Percentiles rank a stretch among this genome's conserved stretches.
Conservation (phyloP, 1,140 invertebrate genomes). For the Chionoecetes opilio region DNA sequence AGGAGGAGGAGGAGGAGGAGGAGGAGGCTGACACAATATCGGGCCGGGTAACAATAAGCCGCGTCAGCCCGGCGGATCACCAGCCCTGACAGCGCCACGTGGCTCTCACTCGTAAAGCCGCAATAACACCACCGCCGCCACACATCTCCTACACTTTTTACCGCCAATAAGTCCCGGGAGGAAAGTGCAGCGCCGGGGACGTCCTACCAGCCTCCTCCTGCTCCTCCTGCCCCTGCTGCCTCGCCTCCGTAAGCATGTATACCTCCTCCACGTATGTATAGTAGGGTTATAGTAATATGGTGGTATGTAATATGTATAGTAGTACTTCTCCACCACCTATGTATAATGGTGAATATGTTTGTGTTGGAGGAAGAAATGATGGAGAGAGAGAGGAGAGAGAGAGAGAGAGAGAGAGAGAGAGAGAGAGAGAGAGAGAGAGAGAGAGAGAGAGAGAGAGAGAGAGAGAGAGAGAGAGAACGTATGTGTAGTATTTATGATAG, state of each 20-base stretch:
- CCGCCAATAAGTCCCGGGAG: constrained; percentile 64
- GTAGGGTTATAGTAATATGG: too few species aligned
- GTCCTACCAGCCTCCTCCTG: background rate
- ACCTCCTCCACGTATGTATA: too few species aligned
- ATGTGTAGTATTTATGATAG: too few species aligned
- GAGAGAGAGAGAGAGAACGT: too few species aligned
- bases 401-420: too few species aligned
- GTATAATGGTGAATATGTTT: too few species aligned
- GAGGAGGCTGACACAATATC: background rate
- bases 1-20: background rate
- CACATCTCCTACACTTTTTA: constrained; percentile 63
- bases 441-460: too few species aligned
- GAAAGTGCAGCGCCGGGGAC: constrained; percentile 44
- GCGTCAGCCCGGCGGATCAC: constrained; percentile 44
- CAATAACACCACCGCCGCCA: constrained; percentile 49
- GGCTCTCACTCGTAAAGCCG: constrained; percentile 47
- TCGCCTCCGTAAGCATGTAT: background rate
- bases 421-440: too few species aligned
- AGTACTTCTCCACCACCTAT: too few species aligned
- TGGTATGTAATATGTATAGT: too few species aligned
- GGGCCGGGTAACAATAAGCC: constrained; percentile 50
- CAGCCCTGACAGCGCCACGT: background rate
- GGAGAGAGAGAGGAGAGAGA: too few species aligned
- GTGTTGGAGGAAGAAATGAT: too few species aligned
- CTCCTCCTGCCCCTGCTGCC: background rate